phyloP scores from a whole-genome alignment of 2,888 invertebrate species.

The Scaptomyza parva region DNA sequence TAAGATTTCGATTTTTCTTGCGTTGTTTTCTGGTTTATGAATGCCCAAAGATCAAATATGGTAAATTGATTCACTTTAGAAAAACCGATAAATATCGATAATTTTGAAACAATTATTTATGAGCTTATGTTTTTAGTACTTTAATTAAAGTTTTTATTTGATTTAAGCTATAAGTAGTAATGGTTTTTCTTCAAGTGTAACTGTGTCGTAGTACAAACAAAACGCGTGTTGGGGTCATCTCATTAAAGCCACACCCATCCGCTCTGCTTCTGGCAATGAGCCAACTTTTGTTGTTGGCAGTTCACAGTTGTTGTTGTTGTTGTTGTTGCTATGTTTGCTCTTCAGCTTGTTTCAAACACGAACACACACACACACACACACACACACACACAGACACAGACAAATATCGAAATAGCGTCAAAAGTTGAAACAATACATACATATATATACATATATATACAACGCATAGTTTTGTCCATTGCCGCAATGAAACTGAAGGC shows the following conservation, averaged over 20 bases:
- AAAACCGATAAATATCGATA: too few relatives aligned
- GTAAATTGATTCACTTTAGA: too few relatives aligned
- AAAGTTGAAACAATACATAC: constrained; percentile 75
- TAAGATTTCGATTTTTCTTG: too few relatives aligned
- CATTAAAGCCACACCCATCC: constrained; percentile 30
- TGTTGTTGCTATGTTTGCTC: constrained; percentile 7
- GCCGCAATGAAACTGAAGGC: constrained; percentile 60
- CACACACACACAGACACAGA: background rate
- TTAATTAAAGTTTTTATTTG: too few relatives aligned
- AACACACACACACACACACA: background rate
- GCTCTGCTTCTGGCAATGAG: constrained; percentile 42
- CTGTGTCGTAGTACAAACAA: background rate
- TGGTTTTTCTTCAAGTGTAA: background rate
- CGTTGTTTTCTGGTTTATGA: too few relatives aligned
- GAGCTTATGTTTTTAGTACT: too few relatives aligned
- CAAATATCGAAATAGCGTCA: constrained; percentile 48
- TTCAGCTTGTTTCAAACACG: constrained; percentile 46
- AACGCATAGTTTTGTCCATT: constrained; percentile 67
- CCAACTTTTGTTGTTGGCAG: constrained; percentile 21
- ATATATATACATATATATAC: constrained; percentile 47
- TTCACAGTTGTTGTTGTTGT: constrained; percentile 2
- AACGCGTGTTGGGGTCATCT: constrained; percentile 31
- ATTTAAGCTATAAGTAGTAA: too few relatives aligned
- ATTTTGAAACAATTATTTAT: too few relatives aligned
- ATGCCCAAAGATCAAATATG: too few relatives aligned